Base-by-base conservation (phyloP, 2,797 vertebrate genomes). In the Manis crassicaudata region DNA sequence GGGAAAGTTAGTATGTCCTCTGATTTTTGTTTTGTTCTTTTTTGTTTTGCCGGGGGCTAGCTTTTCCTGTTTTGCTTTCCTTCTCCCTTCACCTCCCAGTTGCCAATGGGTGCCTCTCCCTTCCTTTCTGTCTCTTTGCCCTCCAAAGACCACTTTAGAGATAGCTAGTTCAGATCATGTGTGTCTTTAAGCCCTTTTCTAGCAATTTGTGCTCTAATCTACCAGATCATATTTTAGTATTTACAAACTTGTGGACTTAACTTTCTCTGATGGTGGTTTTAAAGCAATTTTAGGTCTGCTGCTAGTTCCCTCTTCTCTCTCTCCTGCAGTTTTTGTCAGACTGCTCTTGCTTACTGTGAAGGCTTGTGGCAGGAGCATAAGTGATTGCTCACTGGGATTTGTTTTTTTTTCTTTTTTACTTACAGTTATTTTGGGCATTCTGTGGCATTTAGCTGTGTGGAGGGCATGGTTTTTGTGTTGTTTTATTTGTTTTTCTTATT, bases 401-500 rank as follows among this genome's bases (percentile, higher is more conserved):
- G n/a, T 50, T 90, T 43, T 70, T 70, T 60, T 91, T 84, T 50
- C 43, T 70, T 85, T 96, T 82, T 68, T 76, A 10, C 35, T 25
- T 88, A 56, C 0, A 23, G 16, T 58, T 90, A 20, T 75, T 70
- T 92, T 84, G 72, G 63, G 40, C 37, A 25, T 72, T 79, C 56
- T 83, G 46, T 88, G 21, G 16, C 56, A 82, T 88, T n/a, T 83
- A 4, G 4, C 65, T 79, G 16, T 58, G 8, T 88, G 27, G 50
- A 72, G 7, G 68, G 46, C 21, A 67, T 88, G 63, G 29, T 46
- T 79, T 90, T 43, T 79, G 25, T 70, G 35, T 84, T 65, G 58
- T 77, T 93, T 76, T 75, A 37, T 73, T 88, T 83, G 58, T 80
- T 65, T 84, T 90, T 80, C 58, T 86, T 75, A 35, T 29, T 77